A percentile compares a stretch with the other conserved stretches of the same genome.
Conservation (phyloP, 2,888 invertebrate genomes). For the Platycheirus albimanus region DNA sequence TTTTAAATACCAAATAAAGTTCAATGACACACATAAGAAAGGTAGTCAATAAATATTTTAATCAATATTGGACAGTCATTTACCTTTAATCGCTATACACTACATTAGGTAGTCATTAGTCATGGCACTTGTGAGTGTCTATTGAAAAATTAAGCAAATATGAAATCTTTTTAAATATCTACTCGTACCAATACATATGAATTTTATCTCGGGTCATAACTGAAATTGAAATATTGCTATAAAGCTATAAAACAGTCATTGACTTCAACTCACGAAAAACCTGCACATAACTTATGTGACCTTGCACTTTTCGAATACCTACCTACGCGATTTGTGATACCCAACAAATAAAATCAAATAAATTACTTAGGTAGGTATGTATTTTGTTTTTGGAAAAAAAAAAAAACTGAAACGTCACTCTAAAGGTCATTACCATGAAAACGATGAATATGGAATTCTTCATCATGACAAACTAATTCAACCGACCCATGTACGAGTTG, state of each 20-base stretch:
- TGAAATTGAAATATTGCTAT: slow-evolving; percentile 16
- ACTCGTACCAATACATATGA: too few species aligned
- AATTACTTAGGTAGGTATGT: too few species aligned
- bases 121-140: background rate
- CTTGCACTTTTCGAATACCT: slow-evolving; percentile 61
- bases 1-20: slow-evolving; percentile 37
- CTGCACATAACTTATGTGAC: slow-evolving; percentile 29
- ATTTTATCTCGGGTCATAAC: too few species aligned
- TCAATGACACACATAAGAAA: slow-evolving; percentile 55
- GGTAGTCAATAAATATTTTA: slow-evolving; percentile 19
- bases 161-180: too few species aligned
- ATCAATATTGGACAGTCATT: slow-evolving; percentile 53
- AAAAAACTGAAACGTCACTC: too few species aligned
- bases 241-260: slow-evolving; percentile 45
- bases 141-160: background rate
- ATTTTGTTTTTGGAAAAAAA: too few species aligned
- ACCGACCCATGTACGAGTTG: background rate
- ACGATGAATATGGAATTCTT: slow-evolving; percentile 40
- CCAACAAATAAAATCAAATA: slow-evolving; percentile 1
- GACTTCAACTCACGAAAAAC: slow-evolving; percentile 38
- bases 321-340: slow-evolving; percentile 33
- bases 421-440: slow-evolving; percentile 63
- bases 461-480: slow-evolving; percentile 28
- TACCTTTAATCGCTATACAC: slow-evolving; percentile 45
- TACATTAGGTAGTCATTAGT: background rate